Conservation (phyloP, 2,888 invertebrate genomes). For the Mactromeris polynyma region DNA sequence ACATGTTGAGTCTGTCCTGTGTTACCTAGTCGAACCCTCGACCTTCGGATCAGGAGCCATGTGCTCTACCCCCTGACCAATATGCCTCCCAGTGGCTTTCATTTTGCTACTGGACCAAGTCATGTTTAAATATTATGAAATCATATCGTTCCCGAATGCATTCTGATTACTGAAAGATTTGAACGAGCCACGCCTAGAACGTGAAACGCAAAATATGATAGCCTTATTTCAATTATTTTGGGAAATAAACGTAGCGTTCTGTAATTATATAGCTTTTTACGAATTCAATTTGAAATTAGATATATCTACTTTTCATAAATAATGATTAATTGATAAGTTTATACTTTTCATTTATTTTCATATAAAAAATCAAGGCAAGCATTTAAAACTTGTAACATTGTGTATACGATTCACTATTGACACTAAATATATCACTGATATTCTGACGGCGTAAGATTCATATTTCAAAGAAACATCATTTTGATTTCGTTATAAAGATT, state of each 20-base stretch:
- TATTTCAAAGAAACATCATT: slow-evolving; percentile 39
- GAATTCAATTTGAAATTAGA: slow-evolving; percentile 20
- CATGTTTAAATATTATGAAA: no score
- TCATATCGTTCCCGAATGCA: no score
- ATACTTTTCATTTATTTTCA: not conserved
- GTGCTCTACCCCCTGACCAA: no score
- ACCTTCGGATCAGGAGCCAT: no score
- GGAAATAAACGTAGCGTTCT: not conserved
- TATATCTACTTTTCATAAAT: slow-evolving; percentile 12
- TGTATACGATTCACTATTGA: not conserved
- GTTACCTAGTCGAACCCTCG: no score
- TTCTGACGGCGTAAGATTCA: not conserved
- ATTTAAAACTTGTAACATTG: slow-evolving; percentile 11
- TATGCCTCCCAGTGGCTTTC: no score
- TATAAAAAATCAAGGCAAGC: not conserved
- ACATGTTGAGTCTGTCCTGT: no score
- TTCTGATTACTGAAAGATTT: no score
- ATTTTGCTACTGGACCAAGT: no score
- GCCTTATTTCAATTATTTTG: not conserved
- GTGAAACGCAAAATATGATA: not conserved
- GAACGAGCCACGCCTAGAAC: not conserved
- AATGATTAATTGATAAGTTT: slow-evolving; percentile 14
- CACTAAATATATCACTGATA: not conserved
- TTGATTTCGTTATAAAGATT: slow-evolving; percentile 23
- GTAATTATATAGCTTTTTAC: not conserved